phyloP scores from a whole-genome alignment of 2,797 vertebrate genomes.

The Poecilia picta region DNA sequence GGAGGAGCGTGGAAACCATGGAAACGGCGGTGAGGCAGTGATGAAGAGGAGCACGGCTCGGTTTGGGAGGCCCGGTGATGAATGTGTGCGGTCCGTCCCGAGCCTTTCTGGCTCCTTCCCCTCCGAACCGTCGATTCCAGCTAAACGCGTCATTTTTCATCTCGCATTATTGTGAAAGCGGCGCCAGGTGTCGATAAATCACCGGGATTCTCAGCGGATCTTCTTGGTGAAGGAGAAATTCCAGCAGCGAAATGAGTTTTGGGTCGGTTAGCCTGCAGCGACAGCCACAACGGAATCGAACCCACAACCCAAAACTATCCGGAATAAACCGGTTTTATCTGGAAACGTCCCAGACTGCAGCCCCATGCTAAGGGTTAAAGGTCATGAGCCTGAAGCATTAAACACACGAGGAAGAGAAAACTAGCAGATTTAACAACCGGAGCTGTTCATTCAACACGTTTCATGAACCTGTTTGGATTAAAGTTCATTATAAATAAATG shows the following conservation, averaged over 20 bases:
- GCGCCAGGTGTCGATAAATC: background rate
- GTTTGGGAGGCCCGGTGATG: conserved; percentile 3
- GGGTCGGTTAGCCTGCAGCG: too few relatives aligned
- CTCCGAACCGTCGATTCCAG: background rate
- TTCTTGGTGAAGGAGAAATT: background rate
- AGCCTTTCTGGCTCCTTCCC: background rate
- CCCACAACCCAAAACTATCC: background rate
- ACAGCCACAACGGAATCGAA: background rate
- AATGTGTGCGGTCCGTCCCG: conserved; percentile 1
- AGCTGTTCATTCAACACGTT: background rate
- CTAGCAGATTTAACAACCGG: background rate
- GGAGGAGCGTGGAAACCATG: background rate
- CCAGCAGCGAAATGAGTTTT: too few relatives aligned
- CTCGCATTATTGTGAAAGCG: background rate
- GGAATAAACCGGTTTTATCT: background rate
- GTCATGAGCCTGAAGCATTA: background rate
- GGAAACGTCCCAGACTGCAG: background rate
- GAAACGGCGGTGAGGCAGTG: background rate
- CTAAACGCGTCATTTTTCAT: background rate
- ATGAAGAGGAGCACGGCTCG: conserved; percentile 2
- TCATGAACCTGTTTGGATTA: background rate
- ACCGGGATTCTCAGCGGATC: background rate
- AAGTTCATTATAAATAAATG: background rate
- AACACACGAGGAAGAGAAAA: background rate
- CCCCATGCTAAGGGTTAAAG: background rate